Evolutionary conservation across 2,888 invertebrate species (phyloP), one percentile per base, ranked within the genome.

Genomic region (Lampropteryx suffumata): DNA sequence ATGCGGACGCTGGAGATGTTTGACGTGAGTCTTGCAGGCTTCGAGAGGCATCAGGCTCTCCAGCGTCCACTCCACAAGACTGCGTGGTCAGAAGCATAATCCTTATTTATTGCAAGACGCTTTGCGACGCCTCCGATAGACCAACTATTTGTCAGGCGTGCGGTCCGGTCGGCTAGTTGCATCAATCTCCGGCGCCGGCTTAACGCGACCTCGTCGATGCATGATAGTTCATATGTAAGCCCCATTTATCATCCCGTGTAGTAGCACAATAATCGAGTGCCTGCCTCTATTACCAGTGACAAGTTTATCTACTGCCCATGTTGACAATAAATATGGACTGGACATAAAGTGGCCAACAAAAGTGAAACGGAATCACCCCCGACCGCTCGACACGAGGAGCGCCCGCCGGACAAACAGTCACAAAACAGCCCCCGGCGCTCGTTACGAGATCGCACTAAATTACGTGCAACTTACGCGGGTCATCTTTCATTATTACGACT

Each of bases 101-200:
- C 90, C 90, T 90, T 89, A 90, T 90, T 90, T 90, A 90, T 90
- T 82, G 90, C 84, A 87, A 88, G 87, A 88, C 79, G 87, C 76
- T 76, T 64, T 72, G 74, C 81, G 80, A 84, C 81, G 88, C 87
- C 86, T 85, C 81, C 73, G 69, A 69, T 76, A 76, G 75, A 79
- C 87, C 82, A 73, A 78, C 85, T 79, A 89, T 89, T 89, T 83
- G 82, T 89, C 88, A 88, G 74, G 69, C 50, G 40, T 40, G 76
- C 69, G 72, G 66, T 67, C 73, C 73, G 69, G 35, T 24, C 47
- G 33, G 57, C 67, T 69, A 67, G 71, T 75, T 67, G 80, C 76
- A 89, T 89, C 89, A 87, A 89, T 89, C 89, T 86, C 73, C 64
- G 69, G 60, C 67, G 67, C 67, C 63, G 74, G 79, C 78, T 81